Base-by-base conservation (phyloP, 2,797 vertebrate genomes). In the Dicrostonyx torquatus region DNA sequence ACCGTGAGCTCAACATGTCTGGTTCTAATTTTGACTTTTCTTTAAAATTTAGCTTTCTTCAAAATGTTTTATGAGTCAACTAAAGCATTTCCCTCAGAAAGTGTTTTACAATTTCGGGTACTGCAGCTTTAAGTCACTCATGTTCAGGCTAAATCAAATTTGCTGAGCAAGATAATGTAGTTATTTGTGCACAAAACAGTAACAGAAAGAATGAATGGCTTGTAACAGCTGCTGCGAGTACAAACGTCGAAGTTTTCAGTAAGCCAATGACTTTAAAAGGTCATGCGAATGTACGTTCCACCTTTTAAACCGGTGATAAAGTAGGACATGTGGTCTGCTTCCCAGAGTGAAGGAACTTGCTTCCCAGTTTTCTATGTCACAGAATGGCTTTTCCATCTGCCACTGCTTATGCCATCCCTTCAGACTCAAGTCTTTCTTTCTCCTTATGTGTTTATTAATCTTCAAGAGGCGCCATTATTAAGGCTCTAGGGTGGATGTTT, bases 331-430 rank as follows among this genome's bases (percentile, higher is more conserved):
- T 94, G 84, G 48, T 92, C 14, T 68, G 80, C 79, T 96, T 95
- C n/a, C 89, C 95, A 68, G 77, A 90, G 80, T 91, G 95, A 96
- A 95, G 93, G 92, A 18, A 90, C 91, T 95, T 78, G 64, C 85
- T 95, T 94, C 68, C 88, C 72, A 88, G 62, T 96, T 95, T 95
- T 88, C 82, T 73, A 24, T 29, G 72, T 94, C 53, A 89, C 87
- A 92, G 70, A 84, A 78, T 89, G 76, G 92, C 87, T 96, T 97
- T 95, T 45, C 94, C 96, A 96, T 92, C 90, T 97, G 94, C 43
- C 34, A 72, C 18, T 68, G 45, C 89, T 88, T 83, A 60, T 87
- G 80, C 29, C 10, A 55, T 94, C 91, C 34, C 29, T 96, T 92
- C 6, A 48, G 53, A 92, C 18, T 9, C 31, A 76, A 82, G n/a